Conservation (phyloP, 2,797 vertebrate species). For the Helicolenus hilgendorfi region DNA sequence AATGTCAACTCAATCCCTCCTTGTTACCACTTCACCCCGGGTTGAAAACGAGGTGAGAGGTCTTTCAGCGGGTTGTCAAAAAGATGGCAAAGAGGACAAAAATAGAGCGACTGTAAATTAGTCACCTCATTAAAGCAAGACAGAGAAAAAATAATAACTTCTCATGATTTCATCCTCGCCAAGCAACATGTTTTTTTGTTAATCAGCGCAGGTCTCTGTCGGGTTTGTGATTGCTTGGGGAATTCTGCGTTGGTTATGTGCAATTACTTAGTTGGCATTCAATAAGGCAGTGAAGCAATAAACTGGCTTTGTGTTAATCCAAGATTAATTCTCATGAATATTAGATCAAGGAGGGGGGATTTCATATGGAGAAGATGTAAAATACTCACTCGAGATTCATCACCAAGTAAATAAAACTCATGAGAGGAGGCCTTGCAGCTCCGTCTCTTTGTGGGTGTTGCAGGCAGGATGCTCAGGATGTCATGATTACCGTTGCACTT, state of each 20-base stretch:
- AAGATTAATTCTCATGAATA: slow-evolving; percentile 84
- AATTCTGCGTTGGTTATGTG: slow-evolving; percentile 62
- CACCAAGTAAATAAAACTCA: slow-evolving; percentile 41
- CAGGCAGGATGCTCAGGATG: neutral
- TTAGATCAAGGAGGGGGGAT: slow-evolving; percentile 76
- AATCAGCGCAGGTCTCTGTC: slow-evolving; percentile 54
- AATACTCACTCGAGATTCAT: slow-evolving; percentile 64
- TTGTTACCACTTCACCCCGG: slow-evolving; percentile 34
- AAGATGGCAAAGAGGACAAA: slow-evolving; percentile 21
- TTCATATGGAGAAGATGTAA: slow-evolving; percentile 66
- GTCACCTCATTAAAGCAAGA: slow-evolving; percentile 66
- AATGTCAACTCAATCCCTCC: slow-evolving; percentile 47
- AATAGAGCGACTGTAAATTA: slow-evolving; percentile 68
- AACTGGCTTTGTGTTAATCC: slow-evolving; percentile 83
- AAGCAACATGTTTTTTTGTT: slow-evolving; percentile 55
- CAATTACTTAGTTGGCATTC: slow-evolving; percentile 80
- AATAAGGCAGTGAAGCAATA: slow-evolving; percentile 77
- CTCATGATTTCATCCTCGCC: slow-evolving; percentile 36
- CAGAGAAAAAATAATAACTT: slow-evolving; percentile 35
- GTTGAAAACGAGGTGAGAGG: slow-evolving; percentile 51
- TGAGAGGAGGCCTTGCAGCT: slow-evolving; percentile 21
- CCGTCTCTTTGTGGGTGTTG: slow-evolving; percentile 6
- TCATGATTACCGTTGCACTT: slow-evolving; percentile 11
- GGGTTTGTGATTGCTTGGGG: slow-evolving; percentile 31
- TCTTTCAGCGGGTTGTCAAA: slow-evolving; percentile 30